A percentile compares a stretch with the other conserved stretches of the same genome.
Evolutionary conservation across 64 coral and sea anemone genomes (phyloP).

Genomic region (Stichodactyla helianthus): DNA sequence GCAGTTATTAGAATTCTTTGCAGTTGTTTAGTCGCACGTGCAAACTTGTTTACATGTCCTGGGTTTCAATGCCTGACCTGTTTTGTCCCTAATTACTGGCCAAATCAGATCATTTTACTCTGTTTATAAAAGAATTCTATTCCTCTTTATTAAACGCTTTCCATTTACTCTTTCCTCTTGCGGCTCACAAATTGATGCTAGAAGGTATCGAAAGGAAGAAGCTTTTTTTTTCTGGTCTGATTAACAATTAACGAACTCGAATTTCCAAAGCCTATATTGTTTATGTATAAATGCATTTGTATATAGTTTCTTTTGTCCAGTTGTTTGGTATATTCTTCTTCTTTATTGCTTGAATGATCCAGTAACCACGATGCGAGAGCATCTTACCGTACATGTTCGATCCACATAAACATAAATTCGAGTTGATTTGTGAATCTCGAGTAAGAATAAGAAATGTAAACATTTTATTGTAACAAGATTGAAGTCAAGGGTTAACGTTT

Average conservation of each 20-base stretch:
- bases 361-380: background rate
- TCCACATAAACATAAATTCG: background rate
- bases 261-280: background rate
- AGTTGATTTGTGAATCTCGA: slow-evolving; percentile 11
- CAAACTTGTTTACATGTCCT: slow-evolving; percentile 9
- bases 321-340: background rate
- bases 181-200: background rate
- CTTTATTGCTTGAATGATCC: background rate
- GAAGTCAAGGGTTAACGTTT: slow-evolving; percentile 13
- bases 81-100: slow-evolving; percentile 8
- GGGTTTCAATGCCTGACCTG: slow-evolving; percentile 2
- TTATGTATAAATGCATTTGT: background rate
- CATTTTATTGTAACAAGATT: slow-evolving; percentile 4
- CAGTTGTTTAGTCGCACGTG: slow-evolving; percentile 3
- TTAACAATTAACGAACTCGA: background rate
- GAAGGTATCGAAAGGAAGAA: background rate
- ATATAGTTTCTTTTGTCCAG: background rate
- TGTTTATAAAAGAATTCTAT: background rate
- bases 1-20: background rate
- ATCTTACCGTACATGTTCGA: background rate
- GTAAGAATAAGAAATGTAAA: slow-evolving; percentile 1
- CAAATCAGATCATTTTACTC: slow-evolving; percentile 1
- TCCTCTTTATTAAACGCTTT: background rate
- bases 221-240: background rate
- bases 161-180: background rate